Base-by-base conservation (phyloP, 2,888 invertebrate genomes). In the Venusia cambrica region DNA sequence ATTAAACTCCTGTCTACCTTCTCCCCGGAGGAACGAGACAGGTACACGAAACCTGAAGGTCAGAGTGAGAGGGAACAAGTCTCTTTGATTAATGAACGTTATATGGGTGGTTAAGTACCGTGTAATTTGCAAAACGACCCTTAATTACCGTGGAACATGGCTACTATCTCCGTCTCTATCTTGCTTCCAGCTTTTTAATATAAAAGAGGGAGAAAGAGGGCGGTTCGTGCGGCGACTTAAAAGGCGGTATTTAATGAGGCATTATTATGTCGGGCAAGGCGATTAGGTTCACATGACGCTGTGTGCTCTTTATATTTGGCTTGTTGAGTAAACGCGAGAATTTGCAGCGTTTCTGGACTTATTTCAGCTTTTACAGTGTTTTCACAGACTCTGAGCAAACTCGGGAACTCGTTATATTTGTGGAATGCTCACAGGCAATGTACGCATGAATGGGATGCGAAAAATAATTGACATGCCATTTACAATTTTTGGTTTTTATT, bases 81-180 rank as follows among this genome's bases (percentile, higher is more conserved):
- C 69, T 77, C 67, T 67, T 87, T 90, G 90, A 91, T 91, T 91
- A 90, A 90, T 90, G 78, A 85, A 79, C 79, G 87, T 90, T 89
- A 88, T 89, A 90, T 90, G 90, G 90, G 89, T 90, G 87, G 87
- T 89, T 91, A 91, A 92, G 91, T 91, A 90, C 90, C 91, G 88
- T 91, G 91, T 91, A 91, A 91, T 91, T 91, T 91, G 90, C 90
- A 91, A 91, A 91, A 90, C 90, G 90, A 90, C 89, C 90, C 90
- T 90, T 90, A 90, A 90, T 90, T 88, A 87, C 83, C 84, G 75
- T 68, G 65, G 80, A 81, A 76, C 79, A 78, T 70, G 72, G 76
- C 81, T 83, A 80, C 85, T 74, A 66, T 71, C 60, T 62, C 73
- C 58, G 51, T 80, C 83, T 72, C 73, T 73, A 66, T 80, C 78